A percentile compares a stretch with the other conserved stretches of the same genome.
phyloP scores from a whole-genome alignment of 1,140 invertebrate genomes.

The Drosophila pruinosa region DNA sequence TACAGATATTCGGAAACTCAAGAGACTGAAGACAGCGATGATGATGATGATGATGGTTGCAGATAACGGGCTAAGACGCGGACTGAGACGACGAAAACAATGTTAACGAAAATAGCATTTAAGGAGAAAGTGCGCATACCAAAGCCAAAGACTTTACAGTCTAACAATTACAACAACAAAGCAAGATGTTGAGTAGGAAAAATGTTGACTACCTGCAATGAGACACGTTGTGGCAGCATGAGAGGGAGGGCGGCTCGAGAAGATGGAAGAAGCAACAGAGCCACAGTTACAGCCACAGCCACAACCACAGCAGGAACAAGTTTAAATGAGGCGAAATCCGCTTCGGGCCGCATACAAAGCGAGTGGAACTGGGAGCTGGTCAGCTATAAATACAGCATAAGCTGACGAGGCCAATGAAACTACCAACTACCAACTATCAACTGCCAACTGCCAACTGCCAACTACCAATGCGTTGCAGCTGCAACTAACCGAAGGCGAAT shows the following conservation, averaged over 20 bases:
- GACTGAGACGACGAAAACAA: slow-evolving; percentile 46
- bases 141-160: slow-evolving; percentile 68
- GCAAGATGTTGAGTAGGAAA: slow-evolving; percentile 30
- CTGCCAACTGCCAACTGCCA: slow-evolving; percentile 1
- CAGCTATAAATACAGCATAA: slow-evolving; percentile 11
- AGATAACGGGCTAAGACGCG: slow-evolving; percentile 27
- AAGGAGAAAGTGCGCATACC: slow-evolving; percentile 77
- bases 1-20: slow-evolving; percentile 32
- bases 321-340: slow-evolving; percentile 76
- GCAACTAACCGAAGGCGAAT: slow-evolving; percentile 47
- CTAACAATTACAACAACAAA: slow-evolving; percentile 68
- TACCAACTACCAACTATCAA: slow-evolving; percentile 12
- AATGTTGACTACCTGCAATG: slow-evolving; percentile 36
- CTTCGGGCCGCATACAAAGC: slow-evolving; percentile 45
- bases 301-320: slow-evolving; percentile 61
- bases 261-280: slow-evolving; percentile 36
- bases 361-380: slow-evolving; percentile 33
- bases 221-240: slow-evolving; percentile 15
- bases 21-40: slow-evolving; percentile 12
- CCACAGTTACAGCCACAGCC: slow-evolving; percentile 54
- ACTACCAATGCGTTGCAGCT: slow-evolving; percentile 23
- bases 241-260: slow-evolving; percentile 8
- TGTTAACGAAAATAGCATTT: slow-evolving; percentile 75
- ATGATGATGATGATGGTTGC: slow-evolving; percentile 20
- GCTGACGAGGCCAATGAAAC: slow-evolving; percentile 12